Evolutionary conservation across 1,140 invertebrate genomes (phyloP), one percentile per base, ranked within the genome.

Genomic region (Drosophila nikananu): DNA sequence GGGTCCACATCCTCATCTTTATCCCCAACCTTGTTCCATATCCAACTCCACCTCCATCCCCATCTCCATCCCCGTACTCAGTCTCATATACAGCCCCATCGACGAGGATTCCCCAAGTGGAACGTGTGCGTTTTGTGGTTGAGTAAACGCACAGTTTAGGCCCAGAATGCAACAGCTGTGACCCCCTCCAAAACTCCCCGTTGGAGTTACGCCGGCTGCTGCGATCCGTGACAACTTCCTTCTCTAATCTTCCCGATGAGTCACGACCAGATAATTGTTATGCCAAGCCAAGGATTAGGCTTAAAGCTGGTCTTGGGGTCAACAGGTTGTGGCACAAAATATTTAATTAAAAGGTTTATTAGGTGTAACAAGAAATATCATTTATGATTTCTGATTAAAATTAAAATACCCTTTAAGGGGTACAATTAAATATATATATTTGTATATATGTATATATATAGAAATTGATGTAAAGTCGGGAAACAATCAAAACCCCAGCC

Each of bases 101-200:
- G 46, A 27, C 55, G 15, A 41, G 44, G 39, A 59, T 32, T 42
- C 25, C 23, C 77, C 30, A 72, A 65, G 84, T 55, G 71, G 55
- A 84, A 84, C 80, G 84, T 87, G 84, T 89, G 80, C 73, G 74
- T 76, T 76, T 75, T 89, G 84, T 79, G 86, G 81, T 81, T 90
- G 75, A 81, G 66, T 80, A 64, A 75, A 73, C 81, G 86, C 86
- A 79, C 79, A 89, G 81, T 89, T 81, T 89, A 82, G 86, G 86
- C 86, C 46, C 71, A 80, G 41, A 55, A 90, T 90, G 86, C 81
- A 86, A 86, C 86, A 90, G 86, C 86, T 90, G 86, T 66, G 71
- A 65, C 70, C 55, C 77, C 78, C 41, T n/a, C 44, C 17, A 39
- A 30, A 44, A 25, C 55, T 46, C 64, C 21, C 13, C 23, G 32